Base-by-base conservation (phyloP, 2,797 vertebrate genomes). In the Mormyrus proboscirostris region DNA sequence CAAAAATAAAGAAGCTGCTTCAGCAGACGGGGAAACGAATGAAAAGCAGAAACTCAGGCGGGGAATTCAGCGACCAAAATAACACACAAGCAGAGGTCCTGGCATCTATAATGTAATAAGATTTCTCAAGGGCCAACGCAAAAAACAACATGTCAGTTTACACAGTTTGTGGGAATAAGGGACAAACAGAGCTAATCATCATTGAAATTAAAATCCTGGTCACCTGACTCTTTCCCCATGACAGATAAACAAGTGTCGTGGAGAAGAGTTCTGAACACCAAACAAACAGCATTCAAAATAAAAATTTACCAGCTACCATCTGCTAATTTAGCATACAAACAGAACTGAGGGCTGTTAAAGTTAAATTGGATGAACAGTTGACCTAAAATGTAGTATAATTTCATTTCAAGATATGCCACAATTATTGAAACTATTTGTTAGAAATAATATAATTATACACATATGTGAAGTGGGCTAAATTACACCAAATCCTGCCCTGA, bases 1-100 rank as follows among this genome's bases (percentile, higher is more conserved):
- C 76, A 47, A 19, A 79, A 79, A 79, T 47, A 79, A 47, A 79
- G 76, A 47, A 79, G 76, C 76, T 79, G 76, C 41, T 79, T 79
- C 76, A 79, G 76, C 76, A 47, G 76, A 79, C 19, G 7, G 76
- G 76, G 47, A 79, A 79, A 79, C 76, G 8, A 41, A 47, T n/a
- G 19, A 47, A 79, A 79, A 79, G 76, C 76, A 47, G 38, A 25
- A 22, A 65, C 22, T 25, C n/a, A 22, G 59, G 59, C 10, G 8
- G 59, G 59, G n/a, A 65, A 65, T 22, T 65, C 59, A 9, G n/a
- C 1, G 44, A 85, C 38, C 83, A 49, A 85, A 85, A 85, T 85
- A 85, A 50, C n/a, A 85, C 55, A 41, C 10, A 87, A 51, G 50
- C 47, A 79, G 16, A 44, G 38, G 16, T 79, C 19, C 76, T 47